Base-by-base conservation (phyloP, 2,113 vertebrate species). In the Zingel zingel region DNA sequence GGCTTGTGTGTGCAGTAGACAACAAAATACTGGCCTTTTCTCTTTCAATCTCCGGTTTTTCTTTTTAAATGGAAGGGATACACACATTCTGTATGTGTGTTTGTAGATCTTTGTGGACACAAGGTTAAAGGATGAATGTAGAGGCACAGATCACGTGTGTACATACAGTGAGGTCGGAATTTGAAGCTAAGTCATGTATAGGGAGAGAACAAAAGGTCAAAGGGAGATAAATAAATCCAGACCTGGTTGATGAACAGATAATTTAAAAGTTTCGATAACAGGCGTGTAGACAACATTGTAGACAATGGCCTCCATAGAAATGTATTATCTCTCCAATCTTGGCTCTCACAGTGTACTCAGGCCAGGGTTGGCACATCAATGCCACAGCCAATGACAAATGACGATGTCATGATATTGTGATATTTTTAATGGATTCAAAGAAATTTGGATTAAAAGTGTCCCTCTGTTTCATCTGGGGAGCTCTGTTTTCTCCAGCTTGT, bases 191-290 rank as follows among this genome's bases (percentile, higher is more conserved):
- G 79, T 65, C 82, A 89, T 86, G 88, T 77, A 7, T 83, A 36
- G 77, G 25, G 77, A 90, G 86, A 95, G 83, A 94, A 94, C 92
- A 85, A 85, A 90, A 93, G 93, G 89, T 94, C 94, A 95, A 93
- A 92, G 87, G 75, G 93, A 94, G 89, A 94, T 96, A 96, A 96
- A 93, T 92, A 91, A 94, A 97, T 92, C 82, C 95, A 96, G 93
- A 94, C 89, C 84, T 71, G 91, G 65, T 73, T 70, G 36, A 93
- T 90, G 77, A 90, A 85, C 51, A 92, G 82, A 70, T 90, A 78
- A 85, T 88, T 84, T 92, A 93, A 43, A 93, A 90, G 87, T 73
- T 69, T 93, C 87, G 92, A 94, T 94, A 91, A 84, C 82, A 95
- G 92, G 36, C 74, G 86, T 92, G 87, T 74, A 91, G 90, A 56